Conservation (phyloP, 2,113 vertebrate species). For the Etheostoma spectabile region DNA sequence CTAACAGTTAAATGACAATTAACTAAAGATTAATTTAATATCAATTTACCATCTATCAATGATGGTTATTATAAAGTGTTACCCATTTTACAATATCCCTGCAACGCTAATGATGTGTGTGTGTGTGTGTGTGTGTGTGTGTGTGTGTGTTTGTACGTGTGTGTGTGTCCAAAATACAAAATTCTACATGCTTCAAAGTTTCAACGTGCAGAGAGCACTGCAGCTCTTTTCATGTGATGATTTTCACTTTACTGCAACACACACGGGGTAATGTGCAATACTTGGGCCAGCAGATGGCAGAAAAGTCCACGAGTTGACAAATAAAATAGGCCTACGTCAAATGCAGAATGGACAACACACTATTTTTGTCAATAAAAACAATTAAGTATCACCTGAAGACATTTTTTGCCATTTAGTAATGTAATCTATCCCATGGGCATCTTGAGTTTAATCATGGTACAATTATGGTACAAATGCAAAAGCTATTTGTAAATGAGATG, state of each 20-base stretch:
- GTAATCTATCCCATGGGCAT: not conserved
- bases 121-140: not conserved
- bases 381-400: not conserved
- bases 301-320: slow-evolving; percentile 30
- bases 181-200: not conserved
- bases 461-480: not conserved
- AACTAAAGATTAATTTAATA: too few relatives aligned
- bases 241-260: not conserved
- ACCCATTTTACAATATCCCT: not conserved
- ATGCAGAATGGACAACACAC: not conserved
- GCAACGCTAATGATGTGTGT: not conserved
- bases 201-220: not conserved
- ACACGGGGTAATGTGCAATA: not conserved
- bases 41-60: too few relatives aligned
- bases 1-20: too few relatives aligned
- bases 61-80: too few relatives aligned
- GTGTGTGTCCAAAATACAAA: not conserved
- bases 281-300: slow-evolving; percentile 70
- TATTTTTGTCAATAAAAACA: not conserved
- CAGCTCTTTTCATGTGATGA: not conserved
- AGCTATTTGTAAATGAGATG: not conserved
- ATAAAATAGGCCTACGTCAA: not conserved
- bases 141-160: not conserved
- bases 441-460: not conserved
- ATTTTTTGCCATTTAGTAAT: not conserved